These are phyloP conservation scores for Mesochorus sp. DNA, from an alignment of 2,888 invertebrate genomes.

Conservation along the genomic window DNA sequence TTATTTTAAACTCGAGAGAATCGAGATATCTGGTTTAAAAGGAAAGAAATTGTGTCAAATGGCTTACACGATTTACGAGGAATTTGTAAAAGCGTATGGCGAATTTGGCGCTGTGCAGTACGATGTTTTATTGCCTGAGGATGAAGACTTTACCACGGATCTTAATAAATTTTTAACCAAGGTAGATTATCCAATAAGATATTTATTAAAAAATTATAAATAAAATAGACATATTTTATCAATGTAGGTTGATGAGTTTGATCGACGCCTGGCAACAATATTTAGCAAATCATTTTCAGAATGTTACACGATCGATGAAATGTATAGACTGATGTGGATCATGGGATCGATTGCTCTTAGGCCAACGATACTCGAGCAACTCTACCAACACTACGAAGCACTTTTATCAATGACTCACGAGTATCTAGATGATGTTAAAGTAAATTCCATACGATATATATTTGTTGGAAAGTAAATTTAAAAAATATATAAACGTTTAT, in stretches of 20 bases:
- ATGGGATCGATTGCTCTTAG: constrained; percentile 89
- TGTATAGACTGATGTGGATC: constrained; percentile 88
- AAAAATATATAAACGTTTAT: neutral
- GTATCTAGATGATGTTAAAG: constrained; percentile 87
- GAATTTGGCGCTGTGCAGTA: constrained; percentile 84
- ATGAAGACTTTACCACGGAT: constrained; percentile 87
- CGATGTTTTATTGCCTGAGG: constrained; percentile 89
- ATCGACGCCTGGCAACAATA: constrained; percentile 90
- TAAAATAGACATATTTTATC: neutral
- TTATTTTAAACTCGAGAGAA: constrained; percentile 93
- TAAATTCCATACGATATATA: constrained; percentile 74
- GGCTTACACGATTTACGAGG: constrained; percentile 80
- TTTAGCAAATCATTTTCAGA: constrained; percentile 92
- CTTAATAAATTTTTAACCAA: constrained; percentile 85
- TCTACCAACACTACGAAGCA: constrained; percentile 86
- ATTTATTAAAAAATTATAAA: neutral
- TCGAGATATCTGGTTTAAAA: constrained; percentile 89
- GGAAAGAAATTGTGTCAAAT: constrained; percentile 85
- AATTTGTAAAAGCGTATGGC: constrained; percentile 74
- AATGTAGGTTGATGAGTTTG: constrained; percentile 86
- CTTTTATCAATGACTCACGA: constrained; percentile 87
- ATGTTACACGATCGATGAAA: constrained; percentile 86
- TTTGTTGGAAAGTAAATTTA: neutral
- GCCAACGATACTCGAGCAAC: constrained; percentile 88
- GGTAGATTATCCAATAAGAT: constrained; percentile 70